These are phyloP conservation scores for Gadopsis bispinosus DNA, from an alignment of 2,797 vertebrate species.

Conservation along the genomic window DNA sequence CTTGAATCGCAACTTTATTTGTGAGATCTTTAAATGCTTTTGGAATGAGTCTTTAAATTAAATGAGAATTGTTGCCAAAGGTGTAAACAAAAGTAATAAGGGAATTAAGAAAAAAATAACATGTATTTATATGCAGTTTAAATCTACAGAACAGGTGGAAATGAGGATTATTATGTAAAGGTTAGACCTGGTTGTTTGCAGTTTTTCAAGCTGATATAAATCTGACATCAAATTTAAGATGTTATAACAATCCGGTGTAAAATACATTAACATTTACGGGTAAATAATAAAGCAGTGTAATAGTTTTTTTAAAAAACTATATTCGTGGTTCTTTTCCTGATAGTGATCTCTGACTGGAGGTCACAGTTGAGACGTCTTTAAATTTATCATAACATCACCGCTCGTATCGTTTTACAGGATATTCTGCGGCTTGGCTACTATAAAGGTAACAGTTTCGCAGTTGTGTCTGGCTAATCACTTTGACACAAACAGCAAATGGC, in stretches of 20 bases:
- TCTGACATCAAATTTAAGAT: neutral
- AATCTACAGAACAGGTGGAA: neutral
- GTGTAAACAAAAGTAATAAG: neutral
- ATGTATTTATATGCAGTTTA: neutral
- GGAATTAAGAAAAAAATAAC: neutral
- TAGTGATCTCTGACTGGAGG: conserved; percentile 31
- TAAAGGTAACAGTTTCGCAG: conserved; percentile 91
- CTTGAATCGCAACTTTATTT: neutral
- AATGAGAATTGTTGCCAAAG: neutral
- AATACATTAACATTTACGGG: fast-evolving
- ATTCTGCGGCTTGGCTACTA: conserved; percentile 82
- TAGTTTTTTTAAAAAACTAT: conserved; percentile 1
- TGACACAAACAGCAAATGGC: conserved; percentile 95
- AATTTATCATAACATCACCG: conserved; percentile 56
- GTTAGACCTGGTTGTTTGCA: neutral
- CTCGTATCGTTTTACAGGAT: conserved; percentile 76
- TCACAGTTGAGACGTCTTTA: conserved; percentile 58
- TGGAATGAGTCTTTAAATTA: neutral
- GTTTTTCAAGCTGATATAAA: neutral
- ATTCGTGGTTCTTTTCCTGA: conserved; percentile 21
- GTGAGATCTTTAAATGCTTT: neutral
- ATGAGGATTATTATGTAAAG: neutral
- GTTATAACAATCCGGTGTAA: neutral
- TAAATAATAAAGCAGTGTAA: neutral
- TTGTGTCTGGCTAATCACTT: conserved; percentile 96